These are phyloP conservation scores for Oeneis ivallda DNA, from an alignment of 2,888 invertebrate genomes.

Conservation along the genomic window DNA sequence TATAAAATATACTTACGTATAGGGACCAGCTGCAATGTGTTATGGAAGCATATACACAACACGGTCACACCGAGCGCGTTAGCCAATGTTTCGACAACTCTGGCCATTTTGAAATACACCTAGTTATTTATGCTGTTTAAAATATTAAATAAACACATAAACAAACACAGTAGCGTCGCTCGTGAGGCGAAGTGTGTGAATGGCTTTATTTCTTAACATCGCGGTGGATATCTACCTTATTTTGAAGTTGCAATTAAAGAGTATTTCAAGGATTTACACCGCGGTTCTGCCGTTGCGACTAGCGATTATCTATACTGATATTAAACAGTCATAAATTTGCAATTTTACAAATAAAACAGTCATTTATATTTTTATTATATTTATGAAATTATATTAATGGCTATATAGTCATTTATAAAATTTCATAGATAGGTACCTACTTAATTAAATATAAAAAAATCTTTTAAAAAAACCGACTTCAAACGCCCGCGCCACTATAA, in stretches of 20 bases:
- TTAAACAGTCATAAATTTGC: no score
- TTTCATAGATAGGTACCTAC: no score
- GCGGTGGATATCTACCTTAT: conserved; percentile 47
- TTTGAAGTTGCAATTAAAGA: conserved; percentile 65
- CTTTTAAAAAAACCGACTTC: no score
- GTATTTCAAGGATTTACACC: conserved; percentile 65
- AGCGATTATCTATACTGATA: conserved; percentile 6
- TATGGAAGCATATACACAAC: conserved; percentile 58
- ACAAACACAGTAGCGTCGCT: conserved; percentile 44
- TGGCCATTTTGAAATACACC: conserved; percentile 19
- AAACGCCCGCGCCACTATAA: no score
- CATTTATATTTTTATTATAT: no score
- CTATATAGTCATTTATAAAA: no score
- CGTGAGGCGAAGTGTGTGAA: conserved; percentile 53
- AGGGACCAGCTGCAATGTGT: conserved; percentile 63
- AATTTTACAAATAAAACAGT: no score
- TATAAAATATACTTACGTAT: conserved; percentile 62
- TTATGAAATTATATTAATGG: no score
- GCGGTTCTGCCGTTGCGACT: conserved; percentile 45
- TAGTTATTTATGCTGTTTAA: background rate
- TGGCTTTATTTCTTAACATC: conserved; percentile 49
- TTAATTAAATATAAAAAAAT: no score
- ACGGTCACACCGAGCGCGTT: conserved; percentile 49
- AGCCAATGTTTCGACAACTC: conserved; percentile 28
- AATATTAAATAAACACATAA: conserved; percentile 23